Evolutionary conservation across 2,797 vertebrate species (phyloP).

Genomic region (Fistularia commersonii): DNA sequence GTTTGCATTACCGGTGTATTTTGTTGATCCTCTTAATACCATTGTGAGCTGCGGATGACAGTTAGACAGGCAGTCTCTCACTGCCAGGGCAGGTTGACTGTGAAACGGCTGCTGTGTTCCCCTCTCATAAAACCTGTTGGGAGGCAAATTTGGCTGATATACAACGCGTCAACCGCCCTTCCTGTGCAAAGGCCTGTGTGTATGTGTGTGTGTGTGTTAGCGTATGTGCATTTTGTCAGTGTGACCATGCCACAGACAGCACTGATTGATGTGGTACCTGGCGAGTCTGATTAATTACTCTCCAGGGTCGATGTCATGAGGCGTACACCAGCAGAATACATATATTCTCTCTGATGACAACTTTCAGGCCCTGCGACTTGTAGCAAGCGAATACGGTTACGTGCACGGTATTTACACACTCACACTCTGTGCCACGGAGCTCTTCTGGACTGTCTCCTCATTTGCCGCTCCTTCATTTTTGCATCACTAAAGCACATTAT

Average conservation of each 20-base stretch:
- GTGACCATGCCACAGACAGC: constrained; percentile 34
- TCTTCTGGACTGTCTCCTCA: too few relatives aligned
- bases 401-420: too few relatives aligned
- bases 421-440: too few relatives aligned
- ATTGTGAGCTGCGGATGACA: constrained; percentile 16
- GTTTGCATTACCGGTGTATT: constrained; percentile 6
- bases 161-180: constrained; percentile 4
- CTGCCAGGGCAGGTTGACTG: constrained; percentile 15
- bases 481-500: too few relatives aligned
- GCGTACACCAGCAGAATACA: constrained; percentile 37
- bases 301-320: constrained; percentile 34
- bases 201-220: not conserved
- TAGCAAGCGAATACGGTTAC: too few relatives aligned
- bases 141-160: constrained; percentile 27
- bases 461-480: too few relatives aligned
- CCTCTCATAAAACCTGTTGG: constrained; percentile 33
- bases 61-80: constrained; percentile 33
- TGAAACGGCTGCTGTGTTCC: constrained; percentile 30
- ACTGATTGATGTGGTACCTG: constrained; percentile 61
- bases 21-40: constrained; percentile 1
- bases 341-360: constrained; percentile 21
- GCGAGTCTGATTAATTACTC: constrained; percentile 63
- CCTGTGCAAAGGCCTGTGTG: too few relatives aligned
- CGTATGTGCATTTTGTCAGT: constrained; percentile 15
- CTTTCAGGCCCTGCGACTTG: not conserved